phyloP scores from a whole-genome alignment of 2,797 vertebrate genomes.

The Pipistrellus kuhlii region DNA sequence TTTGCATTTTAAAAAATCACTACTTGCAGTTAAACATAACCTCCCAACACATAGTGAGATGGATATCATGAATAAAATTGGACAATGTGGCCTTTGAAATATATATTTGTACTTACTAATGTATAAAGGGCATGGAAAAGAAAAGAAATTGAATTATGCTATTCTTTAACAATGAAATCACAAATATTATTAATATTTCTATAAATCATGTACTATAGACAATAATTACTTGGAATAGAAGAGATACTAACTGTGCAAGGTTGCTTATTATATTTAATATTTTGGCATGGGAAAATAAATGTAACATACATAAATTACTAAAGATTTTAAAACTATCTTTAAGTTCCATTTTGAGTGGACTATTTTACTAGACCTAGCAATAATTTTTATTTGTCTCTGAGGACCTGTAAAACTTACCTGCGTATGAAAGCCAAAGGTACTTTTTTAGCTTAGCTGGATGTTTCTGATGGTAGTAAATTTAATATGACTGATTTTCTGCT shows the following conservation, averaged over 20 bases:
- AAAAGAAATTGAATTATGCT: neutral
- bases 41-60: neutral
- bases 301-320: neutral
- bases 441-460: constrained; percentile 67
- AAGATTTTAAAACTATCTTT: constrained; percentile 33
- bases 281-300: neutral
- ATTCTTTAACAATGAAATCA: neutral
- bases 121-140: neutral
- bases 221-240: neutral
- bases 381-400: constrained; percentile 38
- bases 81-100: neutral
- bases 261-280: neutral
- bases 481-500: constrained; percentile 77
- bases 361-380: neutral
- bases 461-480: constrained; percentile 72
- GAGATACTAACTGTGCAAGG: neutral
- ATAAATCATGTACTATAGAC: neutral
- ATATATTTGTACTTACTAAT: neutral
- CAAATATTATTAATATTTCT: neutral
- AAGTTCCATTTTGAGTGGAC: neutral
- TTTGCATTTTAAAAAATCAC: neutral
- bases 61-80: neutral
- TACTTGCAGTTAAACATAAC: neutral
- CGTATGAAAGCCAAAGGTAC: neutral
- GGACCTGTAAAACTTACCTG: constrained; percentile 44